Evolutionary conservation across 2,113 vertebrate species (phyloP), one percentile per base, ranked within the genome.

Genomic region (Alethe diademata): DNA sequence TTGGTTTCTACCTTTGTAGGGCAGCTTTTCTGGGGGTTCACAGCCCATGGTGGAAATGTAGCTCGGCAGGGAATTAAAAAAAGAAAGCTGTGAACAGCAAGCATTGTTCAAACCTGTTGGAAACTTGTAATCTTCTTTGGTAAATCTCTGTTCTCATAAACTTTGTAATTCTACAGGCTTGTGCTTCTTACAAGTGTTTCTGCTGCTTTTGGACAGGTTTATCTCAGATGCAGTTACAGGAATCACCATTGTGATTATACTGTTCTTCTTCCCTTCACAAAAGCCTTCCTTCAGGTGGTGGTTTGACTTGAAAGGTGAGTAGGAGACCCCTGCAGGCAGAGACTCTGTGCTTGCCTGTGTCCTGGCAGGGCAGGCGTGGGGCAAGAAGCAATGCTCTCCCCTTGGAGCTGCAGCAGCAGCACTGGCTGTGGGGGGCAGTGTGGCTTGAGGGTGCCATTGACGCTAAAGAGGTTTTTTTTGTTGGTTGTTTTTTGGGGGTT

Each of bases 221-320:
- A 98, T 99, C 89, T 98, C 99, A 1, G 99, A 99, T 33, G 99
- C 99, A 0, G 99, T 99, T 81, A 99, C 99, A 0, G 99, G 99
- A 36, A 98, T 99, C 81, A 96, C 98, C 94, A 98, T 99, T 50
- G 98, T 99, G 90, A 99, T 98, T 57, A 96, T 99, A 62, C 88
- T 99, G 51, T 99, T 99, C 98, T 99, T 99, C 98, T 99, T 99
- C 95, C 99, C 99, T 2, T 99, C 99, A 2, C 98, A 99, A 97
- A 99, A 98, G 82, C 99, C 99, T 8, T 99, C 99, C 66, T 80
- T 99, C 67, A 98, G 93, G 90, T 99, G 99, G 99, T 99, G 99
- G 99, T 98, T 98, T 71, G 98, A 99, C 95, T 89, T 98, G 50
- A 98, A 98, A 98, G 99, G 99, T 99, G 96, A 93, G 96, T 72